Evolutionary conservation across 2,888 invertebrate genomes (phyloP).

Genomic region (Ellobium chinense): DNA sequence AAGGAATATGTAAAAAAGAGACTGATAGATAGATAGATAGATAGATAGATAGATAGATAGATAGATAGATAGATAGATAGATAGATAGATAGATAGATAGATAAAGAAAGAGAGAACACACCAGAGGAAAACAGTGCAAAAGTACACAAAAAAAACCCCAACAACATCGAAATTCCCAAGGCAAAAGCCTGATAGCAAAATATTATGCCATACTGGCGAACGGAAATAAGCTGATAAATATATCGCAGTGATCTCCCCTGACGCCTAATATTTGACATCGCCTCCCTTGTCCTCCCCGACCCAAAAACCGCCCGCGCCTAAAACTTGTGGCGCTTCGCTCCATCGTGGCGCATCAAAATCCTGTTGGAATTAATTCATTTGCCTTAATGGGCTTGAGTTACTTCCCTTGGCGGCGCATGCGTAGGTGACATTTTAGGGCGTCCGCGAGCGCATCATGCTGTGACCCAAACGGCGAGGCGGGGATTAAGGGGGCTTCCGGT

Average conservation of each 20-base stretch:
- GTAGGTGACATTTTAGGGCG: slow-evolving; percentile 4
- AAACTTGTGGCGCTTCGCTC: not conserved
- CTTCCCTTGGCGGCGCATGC: slow-evolving; percentile 9
- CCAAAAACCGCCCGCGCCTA: not conserved
- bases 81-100: not conserved
- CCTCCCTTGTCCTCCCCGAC: not conserved
- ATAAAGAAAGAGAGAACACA: not conserved
- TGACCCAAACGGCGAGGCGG: not conserved
- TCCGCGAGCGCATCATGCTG: not conserved
- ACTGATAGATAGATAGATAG: not conserved
- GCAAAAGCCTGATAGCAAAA: not conserved
- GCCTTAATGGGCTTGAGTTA: slow-evolving; percentile 7
- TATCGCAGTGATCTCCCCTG: not conserved
- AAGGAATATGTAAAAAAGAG: not conserved
- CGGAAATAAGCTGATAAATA: not conserved
- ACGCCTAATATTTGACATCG: not conserved
- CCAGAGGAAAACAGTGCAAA: not conserved
- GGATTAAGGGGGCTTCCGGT: slow-evolving; percentile 11
- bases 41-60: not conserved
- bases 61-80: not conserved
- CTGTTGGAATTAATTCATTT: slow-evolving; percentile 22
- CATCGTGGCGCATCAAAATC: not conserved
- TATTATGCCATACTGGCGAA: not conserved
- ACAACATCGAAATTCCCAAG: not conserved
- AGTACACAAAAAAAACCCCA: not conserved